Percentiles rank a stretch among this genome's conserved stretches.
Evolutionary conservation across 1,140 invertebrate species (phyloP).

Genomic region (Doryteuthis pealeii): DNA sequence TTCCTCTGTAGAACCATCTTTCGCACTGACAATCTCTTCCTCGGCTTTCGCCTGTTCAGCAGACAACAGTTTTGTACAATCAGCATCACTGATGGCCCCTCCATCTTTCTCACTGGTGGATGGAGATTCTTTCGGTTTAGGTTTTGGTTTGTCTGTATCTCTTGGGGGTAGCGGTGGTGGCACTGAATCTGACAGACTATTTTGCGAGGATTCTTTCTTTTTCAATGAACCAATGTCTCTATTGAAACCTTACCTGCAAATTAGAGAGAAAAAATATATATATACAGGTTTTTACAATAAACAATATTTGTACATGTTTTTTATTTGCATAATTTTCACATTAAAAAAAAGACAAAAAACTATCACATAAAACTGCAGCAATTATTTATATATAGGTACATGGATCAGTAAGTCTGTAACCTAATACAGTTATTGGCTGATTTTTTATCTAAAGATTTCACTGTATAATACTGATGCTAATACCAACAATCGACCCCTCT

Average conservation of each 20-base stretch:
- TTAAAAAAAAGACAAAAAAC: too few relatives aligned
- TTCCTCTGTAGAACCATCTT: conserved; percentile 46
- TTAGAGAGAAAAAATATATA: too few relatives aligned
- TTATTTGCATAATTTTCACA: too few relatives aligned
- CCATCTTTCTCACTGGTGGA: conserved; percentile 3
- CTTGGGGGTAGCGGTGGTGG: background rate
- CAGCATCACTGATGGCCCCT: background rate
- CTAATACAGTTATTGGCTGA: too few relatives aligned
- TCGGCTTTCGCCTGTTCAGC: conserved; percentile 18
- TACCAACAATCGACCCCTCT: too few relatives aligned
- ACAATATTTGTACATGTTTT: too few relatives aligned
- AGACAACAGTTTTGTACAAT: background rate
- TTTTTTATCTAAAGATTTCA: too few relatives aligned
- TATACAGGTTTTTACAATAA: too few relatives aligned
- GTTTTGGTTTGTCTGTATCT: background rate
- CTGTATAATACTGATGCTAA: too few relatives aligned
- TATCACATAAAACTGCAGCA: too few relatives aligned
- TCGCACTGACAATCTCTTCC: conserved; percentile 5
- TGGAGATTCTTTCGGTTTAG: background rate
- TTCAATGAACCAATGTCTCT: background rate
- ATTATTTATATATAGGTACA: too few relatives aligned
- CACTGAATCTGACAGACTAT: background rate
- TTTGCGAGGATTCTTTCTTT: background rate
- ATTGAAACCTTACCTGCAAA: background rate
- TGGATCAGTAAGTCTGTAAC: too few relatives aligned